These are phyloP conservation scores for Falcunculus frontatus DNA, from an alignment of 2,113 vertebrate genomes.

Conservation along the genomic window DNA sequence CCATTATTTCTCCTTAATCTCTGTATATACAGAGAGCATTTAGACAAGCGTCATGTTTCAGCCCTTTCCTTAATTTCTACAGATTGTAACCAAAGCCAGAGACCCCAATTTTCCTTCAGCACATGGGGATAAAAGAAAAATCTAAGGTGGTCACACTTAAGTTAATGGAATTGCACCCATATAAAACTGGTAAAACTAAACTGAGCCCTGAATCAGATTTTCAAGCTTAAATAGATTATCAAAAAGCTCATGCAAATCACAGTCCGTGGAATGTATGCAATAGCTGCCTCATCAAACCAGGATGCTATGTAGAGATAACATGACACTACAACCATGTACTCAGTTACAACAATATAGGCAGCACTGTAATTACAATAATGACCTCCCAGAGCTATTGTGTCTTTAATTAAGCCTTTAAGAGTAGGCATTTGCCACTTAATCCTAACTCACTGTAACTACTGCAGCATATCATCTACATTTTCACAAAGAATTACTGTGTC, in stretches of 20 bases:
- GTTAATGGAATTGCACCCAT: not conserved
- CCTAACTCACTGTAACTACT: slow-evolving; percentile 70
- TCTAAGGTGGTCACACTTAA: not conserved
- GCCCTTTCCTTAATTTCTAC: not conserved
- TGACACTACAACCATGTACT: slow-evolving; percentile 47
- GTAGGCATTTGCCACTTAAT: slow-evolving; percentile 78
- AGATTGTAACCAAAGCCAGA: not conserved
- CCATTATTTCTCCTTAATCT: not conserved
- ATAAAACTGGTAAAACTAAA: not conserved
- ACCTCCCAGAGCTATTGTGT: slow-evolving; percentile 77
- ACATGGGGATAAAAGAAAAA: not conserved
- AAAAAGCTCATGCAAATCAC: not conserved
- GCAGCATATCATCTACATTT: slow-evolving; percentile 72
- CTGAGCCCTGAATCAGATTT: not conserved
- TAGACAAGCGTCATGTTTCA: not conserved
- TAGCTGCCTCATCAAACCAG: slow-evolving; percentile 38
- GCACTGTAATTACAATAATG: slow-evolving; percentile 74
- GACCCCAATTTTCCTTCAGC: not conserved
- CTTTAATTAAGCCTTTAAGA: slow-evolving; percentile 80
- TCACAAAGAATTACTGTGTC: slow-evolving; percentile 76
- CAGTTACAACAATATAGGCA: slow-evolving; percentile 66
- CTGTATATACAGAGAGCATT: not conserved
- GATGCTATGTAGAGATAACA: slow-evolving; percentile 25
- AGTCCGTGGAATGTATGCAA: not conserved
- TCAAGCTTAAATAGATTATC: not conserved